A percentile compares a stretch with the other conserved stretches of the same genome.
Conservation (phyloP, 2,113 vertebrate genomes). For the Camelus bactrianus region DNA sequence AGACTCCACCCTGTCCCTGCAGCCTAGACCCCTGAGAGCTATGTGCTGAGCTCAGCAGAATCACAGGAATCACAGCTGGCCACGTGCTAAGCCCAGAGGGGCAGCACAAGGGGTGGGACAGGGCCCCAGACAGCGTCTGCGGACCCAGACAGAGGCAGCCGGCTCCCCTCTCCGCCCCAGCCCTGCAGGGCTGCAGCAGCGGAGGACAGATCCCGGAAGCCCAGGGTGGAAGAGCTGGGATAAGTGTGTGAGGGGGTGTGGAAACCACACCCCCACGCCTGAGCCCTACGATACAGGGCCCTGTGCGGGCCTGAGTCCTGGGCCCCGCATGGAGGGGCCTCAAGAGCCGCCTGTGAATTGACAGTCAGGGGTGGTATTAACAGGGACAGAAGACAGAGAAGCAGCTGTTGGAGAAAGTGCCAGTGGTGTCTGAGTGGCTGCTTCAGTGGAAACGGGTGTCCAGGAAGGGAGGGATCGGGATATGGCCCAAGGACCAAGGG, state of each 20-base stretch:
- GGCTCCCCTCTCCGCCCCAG: neutral
- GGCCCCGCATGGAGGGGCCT: neutral
- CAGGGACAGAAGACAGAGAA: rapidly evolving
- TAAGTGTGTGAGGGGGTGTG: neutral
- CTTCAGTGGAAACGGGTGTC: neutral
- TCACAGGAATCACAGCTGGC: neutral
- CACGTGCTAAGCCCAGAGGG: neutral
- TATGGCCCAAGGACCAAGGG: neutral
- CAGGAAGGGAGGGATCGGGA: neutral
- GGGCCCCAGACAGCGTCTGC: neutral
- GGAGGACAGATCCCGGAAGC: neutral
- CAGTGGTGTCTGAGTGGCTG: rapidly evolving
- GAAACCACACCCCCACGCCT: rapidly evolving
- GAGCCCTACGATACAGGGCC: neutral
- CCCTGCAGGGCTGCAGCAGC: neutral
- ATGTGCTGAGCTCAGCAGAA: rapidly evolving
- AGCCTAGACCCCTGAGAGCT: rapidly evolving
- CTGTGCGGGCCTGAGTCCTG: neutral
- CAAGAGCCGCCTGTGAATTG: neutral
- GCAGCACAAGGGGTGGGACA: rapidly evolving
- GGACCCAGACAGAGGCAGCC: neutral
- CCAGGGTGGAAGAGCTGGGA: rapidly evolving
- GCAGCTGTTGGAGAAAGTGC: rapidly evolving
- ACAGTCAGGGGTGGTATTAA: rapidly evolving
- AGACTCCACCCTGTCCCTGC: neutral